These are phyloP conservation scores for Trachelus iudaicus DNA, from an alignment of 2,888 invertebrate species.

Conservation along the genomic window DNA sequence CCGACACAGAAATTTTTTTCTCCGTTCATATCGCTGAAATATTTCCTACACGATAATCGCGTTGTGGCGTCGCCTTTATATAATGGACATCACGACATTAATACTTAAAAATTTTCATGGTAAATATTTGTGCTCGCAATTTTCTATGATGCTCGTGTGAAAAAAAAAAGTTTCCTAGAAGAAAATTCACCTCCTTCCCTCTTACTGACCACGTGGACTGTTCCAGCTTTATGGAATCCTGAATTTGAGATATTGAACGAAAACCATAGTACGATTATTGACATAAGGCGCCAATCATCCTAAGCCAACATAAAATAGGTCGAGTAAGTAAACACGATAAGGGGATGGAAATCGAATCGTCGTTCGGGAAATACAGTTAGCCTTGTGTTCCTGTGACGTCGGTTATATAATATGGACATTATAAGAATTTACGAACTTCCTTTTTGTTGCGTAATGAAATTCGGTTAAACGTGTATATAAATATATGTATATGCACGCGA, in stretches of 20 bases:
- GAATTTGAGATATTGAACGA: neutral
- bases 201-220: neutral
- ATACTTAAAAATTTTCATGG: neutral
- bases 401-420: neutral
- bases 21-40: neutral
- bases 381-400: neutral
- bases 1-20: constrained; percentile 8
- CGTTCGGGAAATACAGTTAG: neutral
- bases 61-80: neutral
- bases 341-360: neutral
- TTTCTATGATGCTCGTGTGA: neutral
- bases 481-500: no score
- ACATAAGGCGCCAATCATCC: neutral
- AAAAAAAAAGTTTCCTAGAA: neutral
- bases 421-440: neutral
- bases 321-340: neutral
- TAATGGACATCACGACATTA: neutral
- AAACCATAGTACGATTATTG: neutral
- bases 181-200: neutral
- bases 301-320: neutral
- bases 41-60: neutral
- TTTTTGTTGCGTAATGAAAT: neutral
- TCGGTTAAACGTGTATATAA: neutral
- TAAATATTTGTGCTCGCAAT: neutral
- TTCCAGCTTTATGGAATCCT: neutral